A percentile compares a stretch with the other conserved stretches of the same genome.
Evolutionary conservation across 1,140 invertebrate species (phyloP).

Genomic region (Coptotermes formosanus): DNA sequence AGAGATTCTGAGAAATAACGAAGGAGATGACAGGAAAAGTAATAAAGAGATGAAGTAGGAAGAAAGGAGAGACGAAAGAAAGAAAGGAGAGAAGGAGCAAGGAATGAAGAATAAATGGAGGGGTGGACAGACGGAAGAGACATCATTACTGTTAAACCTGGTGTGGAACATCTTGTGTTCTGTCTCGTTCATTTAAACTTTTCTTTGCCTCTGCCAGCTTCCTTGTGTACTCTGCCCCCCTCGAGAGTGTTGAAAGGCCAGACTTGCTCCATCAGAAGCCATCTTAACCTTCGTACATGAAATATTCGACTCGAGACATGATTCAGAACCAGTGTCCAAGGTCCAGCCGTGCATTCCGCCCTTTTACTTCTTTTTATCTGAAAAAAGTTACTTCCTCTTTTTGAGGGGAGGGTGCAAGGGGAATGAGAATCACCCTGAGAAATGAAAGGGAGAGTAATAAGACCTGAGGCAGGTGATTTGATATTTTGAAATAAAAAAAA

Average conservation of each 20-base stretch:
- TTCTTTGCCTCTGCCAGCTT: not conserved
- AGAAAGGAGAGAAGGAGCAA: too few species aligned
- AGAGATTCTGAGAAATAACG: too few species aligned
- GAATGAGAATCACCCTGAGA: not conserved
- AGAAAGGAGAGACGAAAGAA: too few species aligned
- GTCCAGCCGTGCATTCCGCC: not conserved
- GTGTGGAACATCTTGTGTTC: not conserved
- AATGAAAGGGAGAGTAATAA: slow-evolving; percentile 13
- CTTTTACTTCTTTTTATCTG: not conserved
- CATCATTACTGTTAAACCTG: not conserved
- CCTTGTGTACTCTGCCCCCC: not conserved
- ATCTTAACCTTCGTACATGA: not conserved
- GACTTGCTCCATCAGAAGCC: not conserved
- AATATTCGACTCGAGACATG: not conserved
- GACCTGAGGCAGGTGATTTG: slow-evolving; percentile 16
- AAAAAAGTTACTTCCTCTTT: slow-evolving; percentile 13
- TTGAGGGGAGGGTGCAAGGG: not conserved
- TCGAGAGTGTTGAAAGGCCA: not conserved
- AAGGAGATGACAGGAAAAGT: too few species aligned
- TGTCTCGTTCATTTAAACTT: too few species aligned
- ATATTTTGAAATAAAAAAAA: not conserved
- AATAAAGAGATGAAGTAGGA: too few species aligned
- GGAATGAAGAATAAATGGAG: too few species aligned
- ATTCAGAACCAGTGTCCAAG: not conserved
- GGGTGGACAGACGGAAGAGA: too few species aligned